Evolutionary conservation across 2,113 vertebrate genomes (phyloP).

Genomic region (Alces alces): DNA sequence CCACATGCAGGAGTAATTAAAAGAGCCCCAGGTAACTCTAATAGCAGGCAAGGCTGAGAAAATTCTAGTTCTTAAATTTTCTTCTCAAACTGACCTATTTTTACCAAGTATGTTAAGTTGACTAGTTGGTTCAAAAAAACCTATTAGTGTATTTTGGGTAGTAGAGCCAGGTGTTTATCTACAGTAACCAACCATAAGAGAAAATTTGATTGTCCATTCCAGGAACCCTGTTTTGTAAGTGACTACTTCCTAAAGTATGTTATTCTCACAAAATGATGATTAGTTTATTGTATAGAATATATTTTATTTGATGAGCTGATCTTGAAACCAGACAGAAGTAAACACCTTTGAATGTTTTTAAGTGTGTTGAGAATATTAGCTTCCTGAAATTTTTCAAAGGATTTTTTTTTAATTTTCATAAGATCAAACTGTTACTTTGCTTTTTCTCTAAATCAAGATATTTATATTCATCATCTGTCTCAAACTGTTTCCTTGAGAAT

Average conservation of each 20-base stretch:
- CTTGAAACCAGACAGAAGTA: not conserved
- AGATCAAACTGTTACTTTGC: slow-evolving; percentile 29
- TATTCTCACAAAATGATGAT: slow-evolving; percentile 16
- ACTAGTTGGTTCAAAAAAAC: not conserved
- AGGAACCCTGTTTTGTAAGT: not conserved
- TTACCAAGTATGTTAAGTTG: not conserved
- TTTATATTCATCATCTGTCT: not conserved
- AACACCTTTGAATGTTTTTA: slow-evolving; percentile 24
- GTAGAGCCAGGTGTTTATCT: not conserved
- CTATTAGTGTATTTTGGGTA: not conserved
- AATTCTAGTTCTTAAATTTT: not conserved
- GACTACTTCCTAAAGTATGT: not conserved
- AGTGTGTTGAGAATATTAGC: slow-evolving; percentile 21
- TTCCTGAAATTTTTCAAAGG: slow-evolving; percentile 1
- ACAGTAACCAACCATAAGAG: not conserved
- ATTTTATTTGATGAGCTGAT: not conserved
- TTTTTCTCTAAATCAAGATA: not conserved
- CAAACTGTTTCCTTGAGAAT: not conserved
- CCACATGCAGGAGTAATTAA: not conserved
- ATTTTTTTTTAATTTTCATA: not conserved
- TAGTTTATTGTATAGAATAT: not conserved
- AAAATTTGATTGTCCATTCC: not conserved
- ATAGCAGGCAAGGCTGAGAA: not conserved
- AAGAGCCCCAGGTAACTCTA: not conserved
- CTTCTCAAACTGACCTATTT: not conserved